Percentiles rank a stretch among this genome's conserved stretches.
These are phyloP conservation scores for Chironomus riparius DNA, from an alignment of 2,888 invertebrate genomes.

Conservation along the genomic window DNA sequence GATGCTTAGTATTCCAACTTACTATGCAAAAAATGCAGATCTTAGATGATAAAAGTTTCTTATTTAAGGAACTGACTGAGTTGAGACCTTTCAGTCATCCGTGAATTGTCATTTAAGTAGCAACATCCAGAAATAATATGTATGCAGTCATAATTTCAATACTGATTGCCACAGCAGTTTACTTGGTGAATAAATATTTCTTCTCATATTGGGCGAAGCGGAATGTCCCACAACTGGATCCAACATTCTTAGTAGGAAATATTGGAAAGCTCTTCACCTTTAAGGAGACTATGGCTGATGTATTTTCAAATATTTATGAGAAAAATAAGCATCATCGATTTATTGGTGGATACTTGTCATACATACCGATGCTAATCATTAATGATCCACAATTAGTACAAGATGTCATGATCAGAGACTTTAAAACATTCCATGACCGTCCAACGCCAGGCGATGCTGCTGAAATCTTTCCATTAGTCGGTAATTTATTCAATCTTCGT, in stretches of 20 bases:
- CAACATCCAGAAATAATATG: background rate
- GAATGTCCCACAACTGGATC: background rate
- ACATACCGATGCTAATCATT: constrained; percentile 47
- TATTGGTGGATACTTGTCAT: constrained; percentile 50
- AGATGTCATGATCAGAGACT: constrained; percentile 49
- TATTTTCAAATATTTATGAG: constrained; percentile 40
- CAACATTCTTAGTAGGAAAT: background rate
- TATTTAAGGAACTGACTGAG: no score
- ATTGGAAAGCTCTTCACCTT: background rate
- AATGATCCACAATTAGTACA: constrained; percentile 50
- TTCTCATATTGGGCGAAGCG: background rate
- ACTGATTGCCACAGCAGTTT: background rate
- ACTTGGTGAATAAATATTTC: background rate
- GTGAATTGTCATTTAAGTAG: no score
- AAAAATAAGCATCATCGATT: constrained; percentile 41
- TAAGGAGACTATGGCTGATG: background rate
- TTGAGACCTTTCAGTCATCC: no score
- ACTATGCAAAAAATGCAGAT: no score
- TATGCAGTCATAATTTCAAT: background rate
- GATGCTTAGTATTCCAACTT: no score
- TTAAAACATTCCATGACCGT: constrained; percentile 50
- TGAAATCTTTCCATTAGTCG: constrained; percentile 47
- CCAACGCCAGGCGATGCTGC: constrained; percentile 48
- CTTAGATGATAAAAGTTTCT: no score
- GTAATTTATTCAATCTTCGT: constrained; percentile 48